Percentiles rank a stretch among this genome's conserved stretches.
Conservation (phyloP, 2,797 vertebrate genomes). For the Pseudomugil gertrudae region DNA sequence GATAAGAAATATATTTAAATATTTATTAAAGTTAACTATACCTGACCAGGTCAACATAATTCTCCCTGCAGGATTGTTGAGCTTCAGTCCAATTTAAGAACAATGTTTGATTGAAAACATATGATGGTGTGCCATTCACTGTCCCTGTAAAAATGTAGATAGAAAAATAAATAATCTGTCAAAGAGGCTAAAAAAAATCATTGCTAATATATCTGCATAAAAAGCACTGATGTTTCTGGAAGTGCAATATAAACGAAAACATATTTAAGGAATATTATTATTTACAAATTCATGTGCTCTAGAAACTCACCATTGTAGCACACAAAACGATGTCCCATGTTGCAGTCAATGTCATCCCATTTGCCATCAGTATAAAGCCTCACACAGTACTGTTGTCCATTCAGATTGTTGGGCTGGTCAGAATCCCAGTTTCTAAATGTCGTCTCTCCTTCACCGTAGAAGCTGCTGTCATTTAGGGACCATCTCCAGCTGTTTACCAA, state of each 20-base stretch:
- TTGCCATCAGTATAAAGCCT: background rate
- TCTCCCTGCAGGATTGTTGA: background rate
- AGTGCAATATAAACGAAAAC: too few species aligned
- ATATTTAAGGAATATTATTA: too few species aligned
- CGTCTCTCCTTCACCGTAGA: slow-evolving; percentile 21
- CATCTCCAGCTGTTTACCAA: slow-evolving; percentile 50
- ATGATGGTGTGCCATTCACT: background rate
- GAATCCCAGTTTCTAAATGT: slow-evolving; percentile 33
- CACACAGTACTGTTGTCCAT: background rate
- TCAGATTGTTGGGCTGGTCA: background rate
- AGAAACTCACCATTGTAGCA: slow-evolving; percentile 1
- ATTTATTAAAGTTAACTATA: background rate
- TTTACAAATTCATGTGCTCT: too few species aligned
- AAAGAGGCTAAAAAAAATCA: too few species aligned
- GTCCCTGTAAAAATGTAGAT: background rate
- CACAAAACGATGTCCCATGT: background rate
- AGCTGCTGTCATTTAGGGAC: slow-evolving; percentile 45
- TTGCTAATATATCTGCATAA: too few species aligned
- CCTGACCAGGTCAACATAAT: background rate
- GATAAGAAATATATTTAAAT: too few species aligned
- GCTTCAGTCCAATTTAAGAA: background rate
- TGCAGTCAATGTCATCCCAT: background rate
- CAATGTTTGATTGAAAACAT: background rate
- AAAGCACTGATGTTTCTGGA: too few species aligned
- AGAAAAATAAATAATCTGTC: background rate